Evolutionary conservation across 2,797 vertebrate genomes (phyloP).

Genomic region (Taeniopygia guttata): DNA sequence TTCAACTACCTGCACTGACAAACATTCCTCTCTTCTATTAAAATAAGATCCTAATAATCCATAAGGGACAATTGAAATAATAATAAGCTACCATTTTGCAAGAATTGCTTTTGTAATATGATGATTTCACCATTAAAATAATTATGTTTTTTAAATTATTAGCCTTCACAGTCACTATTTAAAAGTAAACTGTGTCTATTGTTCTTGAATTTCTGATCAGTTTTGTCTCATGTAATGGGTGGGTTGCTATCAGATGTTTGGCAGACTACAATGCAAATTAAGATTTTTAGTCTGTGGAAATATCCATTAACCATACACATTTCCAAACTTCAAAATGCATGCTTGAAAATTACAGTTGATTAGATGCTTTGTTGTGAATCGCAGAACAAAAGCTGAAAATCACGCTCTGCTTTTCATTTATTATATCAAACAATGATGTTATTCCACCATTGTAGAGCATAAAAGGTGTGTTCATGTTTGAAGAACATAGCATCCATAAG

Average conservation of each 20-base stretch:
- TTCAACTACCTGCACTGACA: not conserved
- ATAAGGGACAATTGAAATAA: not conserved
- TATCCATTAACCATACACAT: not conserved
- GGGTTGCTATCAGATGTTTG: slow-evolving; percentile 10
- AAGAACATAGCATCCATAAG: slow-evolving; percentile 48
- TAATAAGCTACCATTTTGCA: not conserved
- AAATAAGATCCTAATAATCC: not conserved
- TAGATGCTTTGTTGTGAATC: slow-evolving; percentile 30
- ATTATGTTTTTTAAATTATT: not conserved
- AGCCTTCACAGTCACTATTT: not conserved
- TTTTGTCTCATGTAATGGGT: not conserved
- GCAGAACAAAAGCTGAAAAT: slow-evolving; percentile 37
- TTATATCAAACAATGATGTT: slow-evolving; percentile 33
- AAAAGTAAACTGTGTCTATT: not conserved
- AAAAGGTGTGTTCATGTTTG: slow-evolving; percentile 36
- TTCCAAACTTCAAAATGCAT: slow-evolving; percentile 42
- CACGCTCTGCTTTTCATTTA: slow-evolving; percentile 25
- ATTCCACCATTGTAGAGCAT: not conserved
- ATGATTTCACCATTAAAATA: not conserved
- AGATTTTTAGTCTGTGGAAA: not conserved
- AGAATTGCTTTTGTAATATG: not conserved
- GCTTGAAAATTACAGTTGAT: slow-evolving; percentile 50
- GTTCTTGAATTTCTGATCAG: not conserved
- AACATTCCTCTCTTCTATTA: not conserved
- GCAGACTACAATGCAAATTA: slow-evolving; percentile 33